These are phyloP conservation scores for Chrysogorgia sp. DNA, from an alignment of 92 coral and sea anemone species.

Conservation along the genomic window DNA sequence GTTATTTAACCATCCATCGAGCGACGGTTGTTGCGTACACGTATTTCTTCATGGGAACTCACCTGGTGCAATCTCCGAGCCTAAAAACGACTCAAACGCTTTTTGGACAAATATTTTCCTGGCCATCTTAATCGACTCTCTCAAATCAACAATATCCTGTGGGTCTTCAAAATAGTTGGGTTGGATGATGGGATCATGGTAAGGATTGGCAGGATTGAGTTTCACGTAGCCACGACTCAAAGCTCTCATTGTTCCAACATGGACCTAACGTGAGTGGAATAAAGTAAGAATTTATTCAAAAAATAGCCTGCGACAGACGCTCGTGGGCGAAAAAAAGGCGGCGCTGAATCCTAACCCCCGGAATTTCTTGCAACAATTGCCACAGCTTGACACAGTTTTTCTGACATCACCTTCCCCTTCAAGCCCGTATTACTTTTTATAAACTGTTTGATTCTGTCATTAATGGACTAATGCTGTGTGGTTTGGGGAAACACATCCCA, in stretches of 20 bases:
- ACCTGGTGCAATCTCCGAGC: conserved; percentile 84
- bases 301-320: background rate
- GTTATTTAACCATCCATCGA: too few species aligned
- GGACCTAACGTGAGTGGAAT: conserved; percentile 53
- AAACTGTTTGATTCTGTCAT: too few species aligned
- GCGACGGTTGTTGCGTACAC: too few species aligned
- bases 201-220: conserved; percentile 67
- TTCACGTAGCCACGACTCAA: conserved; percentile 75
- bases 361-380: too few species aligned
- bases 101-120: conserved; percentile 77
- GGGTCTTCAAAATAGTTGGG: conserved; percentile 76
- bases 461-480: too few species aligned
- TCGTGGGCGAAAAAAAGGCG: background rate
- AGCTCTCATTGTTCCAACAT: conserved; percentile 74
- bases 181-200: conserved; percentile 71
- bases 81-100: conserved; percentile 79
- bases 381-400: too few species aligned
- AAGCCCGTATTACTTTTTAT: too few species aligned
- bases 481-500: too few species aligned
- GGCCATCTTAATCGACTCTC: conserved; percentile 69
- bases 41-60: background rate
- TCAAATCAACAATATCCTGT: conserved; percentile 72
- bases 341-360: background rate
- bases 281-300: background rate
- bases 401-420: too few species aligned